phyloP scores from a whole-genome alignment of 2,113 vertebrate species.

The Crocuta crocuta region DNA sequence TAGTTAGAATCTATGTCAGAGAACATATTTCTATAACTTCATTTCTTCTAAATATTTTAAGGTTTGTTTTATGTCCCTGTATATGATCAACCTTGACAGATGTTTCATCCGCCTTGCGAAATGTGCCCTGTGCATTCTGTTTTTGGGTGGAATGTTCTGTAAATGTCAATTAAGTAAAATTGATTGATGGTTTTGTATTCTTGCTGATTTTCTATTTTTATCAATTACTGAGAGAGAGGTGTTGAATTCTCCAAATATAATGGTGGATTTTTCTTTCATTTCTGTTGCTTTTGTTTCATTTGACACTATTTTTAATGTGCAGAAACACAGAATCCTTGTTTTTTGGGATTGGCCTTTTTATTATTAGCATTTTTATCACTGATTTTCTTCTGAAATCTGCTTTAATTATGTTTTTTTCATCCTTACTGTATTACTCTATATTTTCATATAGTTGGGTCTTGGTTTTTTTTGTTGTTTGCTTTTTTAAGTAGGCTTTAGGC shows the following conservation, averaged over 20 bases:
- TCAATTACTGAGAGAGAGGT: not conserved
- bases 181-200: not conserved
- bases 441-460: not conserved
- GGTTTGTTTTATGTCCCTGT: not conserved
- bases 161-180: not conserved
- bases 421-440: not conserved
- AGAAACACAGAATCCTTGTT: not conserved
- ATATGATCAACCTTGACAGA: not conserved
- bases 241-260: not conserved
- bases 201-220: conserved; percentile 10
- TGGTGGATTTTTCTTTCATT: not conserved
- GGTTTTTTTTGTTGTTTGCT: not conserved
- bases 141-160: not conserved
- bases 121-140: not conserved
- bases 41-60: conserved; percentile 21
- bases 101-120: not conserved
- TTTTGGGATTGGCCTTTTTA: conserved; percentile 14
- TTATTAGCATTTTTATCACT: not conserved
- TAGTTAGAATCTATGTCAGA: not conserved
- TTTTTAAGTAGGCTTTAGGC: not conserved
- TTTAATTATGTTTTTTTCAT: not conserved
- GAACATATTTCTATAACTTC: not conserved
- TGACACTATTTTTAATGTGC: not conserved
- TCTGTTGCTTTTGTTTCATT: conserved; percentile 14
- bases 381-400: not conserved